Base-by-base conservation (phyloP, 2,113 vertebrate species). In the Beaufortia kweichowensis region DNA sequence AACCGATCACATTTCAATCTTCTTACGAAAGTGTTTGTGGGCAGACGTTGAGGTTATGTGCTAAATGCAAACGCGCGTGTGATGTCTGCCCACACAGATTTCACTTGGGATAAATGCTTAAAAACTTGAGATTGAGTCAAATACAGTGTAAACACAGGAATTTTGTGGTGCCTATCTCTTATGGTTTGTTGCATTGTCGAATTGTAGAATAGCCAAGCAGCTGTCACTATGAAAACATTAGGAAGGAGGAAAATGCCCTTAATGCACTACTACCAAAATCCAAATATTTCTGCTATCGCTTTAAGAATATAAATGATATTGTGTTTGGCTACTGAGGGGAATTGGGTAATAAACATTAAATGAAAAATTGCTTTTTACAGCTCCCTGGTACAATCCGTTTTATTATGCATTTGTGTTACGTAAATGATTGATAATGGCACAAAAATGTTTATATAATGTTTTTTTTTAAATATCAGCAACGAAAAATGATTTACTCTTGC, bases 1-100 rank as follows among this genome's bases (percentile, higher is more conserved):
- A 80, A 70, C 70, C 28, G 28, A 70, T 65, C 56, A 62, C 41
- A 59, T 79, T 79, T 79, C 43, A 72, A 43, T 46, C 39, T 15
- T 46, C 48, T 69, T 33, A 53, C 33, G 56, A 57, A 57, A 79
- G 74, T 33, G 43, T 5, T 79, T 62, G 63, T 48, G 29, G 35
- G 19, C 8, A 55, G 17, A 24, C 1, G 17, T 65, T 60, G n/a
- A 57, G 33, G 10, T 53, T 50, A 53, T 19, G 31, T 23, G 21
- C 6, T 17, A 15, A 24, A 69, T 19, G 14, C 14, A 63, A 64
- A 24, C 2, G 8, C 53, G 14, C n/a, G 4, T 31, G 15, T 10
- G 6, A 6, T 69, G 48, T 69, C 43, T 61, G 46, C 71, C 28
- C 28, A 26, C n/a, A 66, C n/a, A 2, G 7, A 3, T 53, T 53